Base-by-base conservation (phyloP, 2,888 invertebrate genomes). In the Megaustenia siamemsis region DNA sequence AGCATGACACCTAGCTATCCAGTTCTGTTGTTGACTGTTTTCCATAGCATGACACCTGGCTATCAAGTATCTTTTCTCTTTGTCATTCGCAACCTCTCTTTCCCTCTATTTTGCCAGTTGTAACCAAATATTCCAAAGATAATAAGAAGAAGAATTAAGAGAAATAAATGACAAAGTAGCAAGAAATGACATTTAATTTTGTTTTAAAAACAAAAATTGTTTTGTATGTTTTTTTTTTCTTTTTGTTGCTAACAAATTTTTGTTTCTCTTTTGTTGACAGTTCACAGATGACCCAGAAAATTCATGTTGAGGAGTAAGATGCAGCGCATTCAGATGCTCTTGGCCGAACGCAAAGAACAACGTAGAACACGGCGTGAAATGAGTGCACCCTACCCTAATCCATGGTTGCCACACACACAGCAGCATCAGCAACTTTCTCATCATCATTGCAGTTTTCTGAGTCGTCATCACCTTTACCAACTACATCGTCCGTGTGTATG, bases 321-420 rank as follows among this genome's bases (percentile, higher is more conserved):
- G 94, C 97, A 97, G 92, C 97, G 97, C 88, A 95, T 98, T 82
- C 96, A 97, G 89, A 95, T 97, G 89, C 97, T 98, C 85, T 97
- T 98, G 97, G 97, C 97, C 90, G 97, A 98, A 94, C 96, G 97
- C 91, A 96, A 97, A 88, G 96, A 95, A 63, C 94, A 95, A 69
- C 94, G 95, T 73, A 94, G 94, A 89, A 95, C 97, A 88, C 95
- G 97, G 86, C 96, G 98, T 81, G 96, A 97, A n/a, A 86, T 87
- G 56, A 85, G 87, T 49, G 89, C 89, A 4, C 92, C 92, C 21
- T 92, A 92, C 87, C 88, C 89, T 38, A 76, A 35, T 21, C 80
- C 66, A 18, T 28, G 56, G 21, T 71, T 71, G 15, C 56, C n/a
- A n/a, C 81, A 81, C 81, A 81, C 10, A 56, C 35, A 40, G 38